These are phyloP conservation scores for Caenorhabditis wallacei DNA, from an alignment of 2,888 invertebrate species.

Conservation along the genomic window DNA sequence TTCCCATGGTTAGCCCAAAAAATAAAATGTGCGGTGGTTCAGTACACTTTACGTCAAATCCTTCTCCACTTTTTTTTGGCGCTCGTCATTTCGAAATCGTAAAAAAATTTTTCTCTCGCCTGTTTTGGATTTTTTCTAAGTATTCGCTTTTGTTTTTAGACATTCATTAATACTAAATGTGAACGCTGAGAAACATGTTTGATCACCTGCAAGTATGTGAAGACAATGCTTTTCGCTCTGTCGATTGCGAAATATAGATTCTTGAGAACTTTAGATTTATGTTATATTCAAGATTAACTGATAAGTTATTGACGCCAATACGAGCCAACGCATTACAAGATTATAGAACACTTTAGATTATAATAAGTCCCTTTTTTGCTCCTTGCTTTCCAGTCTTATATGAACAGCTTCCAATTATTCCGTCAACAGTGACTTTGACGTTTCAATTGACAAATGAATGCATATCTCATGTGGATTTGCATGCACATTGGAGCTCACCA, in stretches of 20 bases:
- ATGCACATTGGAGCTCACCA: constrained; percentile 22
- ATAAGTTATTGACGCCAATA: background rate
- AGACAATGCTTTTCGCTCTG: background rate
- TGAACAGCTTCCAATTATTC: constrained; percentile 21
- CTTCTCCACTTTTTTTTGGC: constrained; percentile 9
- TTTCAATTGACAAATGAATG: constrained; percentile 32
- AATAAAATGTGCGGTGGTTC: background rate
- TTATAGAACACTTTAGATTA: background rate
- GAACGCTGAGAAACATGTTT: background rate
- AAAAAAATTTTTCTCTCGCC: background rate
- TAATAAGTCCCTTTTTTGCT: background rate
- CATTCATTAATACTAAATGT: constrained; percentile 27
- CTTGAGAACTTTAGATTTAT: background rate
- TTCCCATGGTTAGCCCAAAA: constrained; percentile 29
- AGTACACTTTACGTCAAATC: constrained; percentile 43
- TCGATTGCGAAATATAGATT: constrained; percentile 11
- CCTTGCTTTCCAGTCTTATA: background rate
- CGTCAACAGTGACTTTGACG: constrained; percentile 11
- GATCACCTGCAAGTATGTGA: constrained; percentile 12
- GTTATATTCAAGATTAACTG: no score
- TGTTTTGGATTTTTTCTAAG: background rate
- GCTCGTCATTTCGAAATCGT: background rate
- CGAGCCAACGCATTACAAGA: background rate
- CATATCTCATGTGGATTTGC: constrained; percentile 23
- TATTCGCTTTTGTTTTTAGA: constrained; percentile 3